phyloP scores from a whole-genome alignment of 1,140 invertebrate species.

The Drosophila ficusphila region DNA sequence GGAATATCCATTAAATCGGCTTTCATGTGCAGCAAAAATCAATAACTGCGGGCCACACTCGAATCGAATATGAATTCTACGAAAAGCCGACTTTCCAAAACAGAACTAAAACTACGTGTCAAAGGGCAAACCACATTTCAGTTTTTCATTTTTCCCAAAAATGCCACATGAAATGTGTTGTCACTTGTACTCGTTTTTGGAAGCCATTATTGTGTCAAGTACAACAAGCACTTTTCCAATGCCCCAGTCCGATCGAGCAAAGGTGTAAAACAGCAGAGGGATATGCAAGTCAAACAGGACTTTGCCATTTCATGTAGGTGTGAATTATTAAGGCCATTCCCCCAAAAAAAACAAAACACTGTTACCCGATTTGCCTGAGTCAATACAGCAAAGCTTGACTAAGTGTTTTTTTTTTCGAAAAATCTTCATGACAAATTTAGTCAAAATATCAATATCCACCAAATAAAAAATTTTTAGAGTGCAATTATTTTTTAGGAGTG shows the following conservation, averaged over 20 bases:
- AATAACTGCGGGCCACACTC: constrained; percentile 5
- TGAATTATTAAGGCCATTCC: constrained; percentile 28
- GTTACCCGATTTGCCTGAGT: not conserved
- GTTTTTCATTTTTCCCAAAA: not conserved
- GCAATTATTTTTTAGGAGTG: too few relatives aligned
- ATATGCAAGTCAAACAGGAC: constrained; percentile 41
- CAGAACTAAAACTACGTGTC: not conserved
- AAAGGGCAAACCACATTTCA: not conserved
- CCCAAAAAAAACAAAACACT: constrained; percentile 1
- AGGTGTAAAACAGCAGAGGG: constrained; percentile 25
- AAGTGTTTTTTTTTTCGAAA: too few relatives aligned
- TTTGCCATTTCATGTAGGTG: constrained; percentile 34
- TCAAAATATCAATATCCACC: too few relatives aligned
- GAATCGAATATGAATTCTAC: constrained; percentile 8
- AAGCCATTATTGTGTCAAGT: not conserved
- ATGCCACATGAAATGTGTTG: constrained; percentile 1
- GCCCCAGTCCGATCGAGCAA: not conserved
- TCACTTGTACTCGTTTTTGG: constrained; percentile 7
- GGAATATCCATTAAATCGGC: not conserved
- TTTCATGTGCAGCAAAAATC: constrained; percentile 14
- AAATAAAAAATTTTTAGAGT: too few relatives aligned
- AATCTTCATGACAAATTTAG: too few relatives aligned
- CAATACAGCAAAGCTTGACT: not conserved
- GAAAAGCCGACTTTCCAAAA: not conserved
- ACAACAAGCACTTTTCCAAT: constrained; percentile 4